Percentiles rank a stretch among this genome's conserved stretches.
Conservation (phyloP, 2,888 invertebrate genomes). For the Caenorhabditis becei region DNA sequence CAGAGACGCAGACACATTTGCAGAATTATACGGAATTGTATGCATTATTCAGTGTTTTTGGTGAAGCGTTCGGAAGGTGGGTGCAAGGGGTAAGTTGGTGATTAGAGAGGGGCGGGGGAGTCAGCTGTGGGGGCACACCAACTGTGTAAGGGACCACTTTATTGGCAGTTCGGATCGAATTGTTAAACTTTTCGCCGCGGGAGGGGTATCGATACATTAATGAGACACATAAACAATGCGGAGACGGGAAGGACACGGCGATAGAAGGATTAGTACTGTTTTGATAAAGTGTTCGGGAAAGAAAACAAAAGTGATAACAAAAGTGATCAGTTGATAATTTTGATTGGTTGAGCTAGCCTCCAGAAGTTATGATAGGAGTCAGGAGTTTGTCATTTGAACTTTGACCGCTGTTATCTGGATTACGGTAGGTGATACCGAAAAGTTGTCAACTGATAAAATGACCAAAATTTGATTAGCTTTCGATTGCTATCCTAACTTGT, state of each 20-base stretch:
- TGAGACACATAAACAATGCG: slow-evolving; percentile 55
- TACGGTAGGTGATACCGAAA: too few relatives aligned
- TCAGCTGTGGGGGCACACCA: slow-evolving; percentile 39
- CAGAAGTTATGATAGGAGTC: too few relatives aligned
- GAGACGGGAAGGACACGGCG: not conserved
- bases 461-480: too few relatives aligned
- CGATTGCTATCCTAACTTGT: too few relatives aligned
- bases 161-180: slow-evolving; percentile 55
- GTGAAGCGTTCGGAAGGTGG: not conserved
- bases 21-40: slow-evolving; percentile 41
- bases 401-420: too few relatives aligned
- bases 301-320: too few relatives aligned
- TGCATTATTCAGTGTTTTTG: slow-evolving; percentile 59
- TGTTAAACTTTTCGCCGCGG: slow-evolving; percentile 45
- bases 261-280: slow-evolving; percentile 2
- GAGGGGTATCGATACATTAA: slow-evolving; percentile 49
- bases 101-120: slow-evolving; percentile 23
- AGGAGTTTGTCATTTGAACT: too few relatives aligned
- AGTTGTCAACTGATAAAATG: too few relatives aligned
- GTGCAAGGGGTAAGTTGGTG: slow-evolving; percentile 14
- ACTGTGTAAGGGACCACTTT: slow-evolving; percentile 52
- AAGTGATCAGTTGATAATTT: too few relatives aligned
- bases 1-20: slow-evolving; percentile 27
- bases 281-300: slow-evolving; percentile 10
- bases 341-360: too few relatives aligned